Conservation (phyloP, 2,113 vertebrate species). For the Sylvilagus bachmani region DNA sequence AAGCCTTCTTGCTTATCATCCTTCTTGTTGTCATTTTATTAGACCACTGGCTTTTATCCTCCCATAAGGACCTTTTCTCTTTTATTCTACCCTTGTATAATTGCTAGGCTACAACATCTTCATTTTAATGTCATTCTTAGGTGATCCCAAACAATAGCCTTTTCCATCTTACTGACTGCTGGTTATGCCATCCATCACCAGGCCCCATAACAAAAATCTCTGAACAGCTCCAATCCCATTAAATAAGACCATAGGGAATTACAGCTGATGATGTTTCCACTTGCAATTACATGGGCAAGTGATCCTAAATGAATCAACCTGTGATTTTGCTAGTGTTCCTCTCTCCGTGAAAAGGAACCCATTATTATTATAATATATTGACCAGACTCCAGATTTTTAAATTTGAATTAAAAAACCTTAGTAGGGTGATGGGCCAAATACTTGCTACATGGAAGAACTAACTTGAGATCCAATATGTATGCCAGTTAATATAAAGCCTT, state of each 20-base stretch:
- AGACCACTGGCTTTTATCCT: background rate
- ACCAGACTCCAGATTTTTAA: background rate
- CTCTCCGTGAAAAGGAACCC: background rate
- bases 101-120: background rate
- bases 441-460: background rate
- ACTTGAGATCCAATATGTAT: background rate
- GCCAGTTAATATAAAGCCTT: background rate
- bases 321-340: background rate
- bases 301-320: background rate
- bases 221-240: slow-evolving; percentile 33
- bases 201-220: background rate
- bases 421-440: background rate
- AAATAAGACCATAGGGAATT: background rate
- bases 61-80: background rate
- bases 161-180: background rate
- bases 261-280: background rate
- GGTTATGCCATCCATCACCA: background rate
- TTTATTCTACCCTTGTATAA: background rate
- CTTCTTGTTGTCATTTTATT: background rate
- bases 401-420: slow-evolving; percentile 40
- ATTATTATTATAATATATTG: background rate
- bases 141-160: background rate
- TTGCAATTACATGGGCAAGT: background rate
- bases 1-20: background rate
- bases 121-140: background rate